Conservation (phyloP, 2,888 invertebrate species). For the Drosophila yooni region DNA sequence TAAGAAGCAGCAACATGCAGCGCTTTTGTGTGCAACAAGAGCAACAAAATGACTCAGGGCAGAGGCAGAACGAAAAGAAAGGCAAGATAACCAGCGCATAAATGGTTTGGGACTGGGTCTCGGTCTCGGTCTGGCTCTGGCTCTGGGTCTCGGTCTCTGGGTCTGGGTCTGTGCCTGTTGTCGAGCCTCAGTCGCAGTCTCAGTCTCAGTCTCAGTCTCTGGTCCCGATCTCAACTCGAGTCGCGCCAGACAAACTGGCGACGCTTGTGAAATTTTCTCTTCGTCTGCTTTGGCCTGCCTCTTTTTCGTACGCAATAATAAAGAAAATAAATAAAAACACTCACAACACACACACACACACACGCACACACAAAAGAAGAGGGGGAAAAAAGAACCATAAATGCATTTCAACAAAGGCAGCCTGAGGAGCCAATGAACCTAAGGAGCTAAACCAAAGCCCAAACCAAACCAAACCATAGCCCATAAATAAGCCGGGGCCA, state of each 20-base stretch:
- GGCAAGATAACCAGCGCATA: constrained; percentile 69
- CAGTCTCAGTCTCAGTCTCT: constrained; percentile 3
- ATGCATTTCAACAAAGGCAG: constrained; percentile 73
- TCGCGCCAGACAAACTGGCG: constrained; percentile 83
- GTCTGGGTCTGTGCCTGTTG: constrained; percentile 12
- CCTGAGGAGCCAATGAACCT: constrained; percentile 77
- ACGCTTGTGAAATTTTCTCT: constrained; percentile 82
- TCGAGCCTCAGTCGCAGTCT: not conserved
- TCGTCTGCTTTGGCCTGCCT: constrained; percentile 57
- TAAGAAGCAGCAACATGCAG: constrained; percentile 56
- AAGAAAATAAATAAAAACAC: constrained; percentile 71
- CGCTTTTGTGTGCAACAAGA: constrained; percentile 51
- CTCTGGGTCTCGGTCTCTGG: constrained; percentile 29
- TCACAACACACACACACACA: constrained; percentile 42
- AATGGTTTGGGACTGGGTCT: constrained; percentile 50
- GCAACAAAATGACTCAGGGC: constrained; percentile 57
- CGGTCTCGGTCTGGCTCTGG: constrained; percentile 15
- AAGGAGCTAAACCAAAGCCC: constrained; percentile 67
- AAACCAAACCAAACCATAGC: constrained; percentile 65
- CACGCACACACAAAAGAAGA: constrained; percentile 18
- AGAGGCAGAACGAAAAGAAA: constrained; percentile 56
- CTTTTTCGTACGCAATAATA: constrained; percentile 73
- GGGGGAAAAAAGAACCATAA: constrained; percentile 63
- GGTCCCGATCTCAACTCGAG: constrained; percentile 32
- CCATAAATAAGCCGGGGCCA: constrained; percentile 72